Base-by-base conservation (phyloP, 2,113 vertebrate genomes). In the Sciurus niger region DNA sequence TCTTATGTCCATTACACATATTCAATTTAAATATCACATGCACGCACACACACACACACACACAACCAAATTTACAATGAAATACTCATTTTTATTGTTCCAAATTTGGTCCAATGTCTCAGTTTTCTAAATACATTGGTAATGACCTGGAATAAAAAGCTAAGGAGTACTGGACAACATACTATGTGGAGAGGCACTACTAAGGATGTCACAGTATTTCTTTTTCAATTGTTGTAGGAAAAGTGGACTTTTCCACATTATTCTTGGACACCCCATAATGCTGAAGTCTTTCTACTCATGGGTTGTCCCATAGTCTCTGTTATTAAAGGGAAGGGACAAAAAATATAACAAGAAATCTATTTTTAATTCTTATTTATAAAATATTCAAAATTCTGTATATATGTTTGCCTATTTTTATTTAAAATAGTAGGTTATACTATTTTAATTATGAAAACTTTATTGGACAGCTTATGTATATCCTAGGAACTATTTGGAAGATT, bases 401-500 rank as follows among this genome's bases (percentile, higher is more conserved):
- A 32, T 67, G 1, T 32, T 67, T 67, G 4, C 32, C 12, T 77
- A 51, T 58, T 85, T 84, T 89, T 55, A 60, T 37, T 4, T 78
- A 60, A 58, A 87, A 84, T 48, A 34, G 10, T 79, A 22, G 68
- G 1, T 70, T 79, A 4, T 89, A 67, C 53, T 46, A 67, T 77
- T 89, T 94, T 72, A 90, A 88, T 58, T 94, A 17, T 82, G 5
- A 10, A 88, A 67, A 95, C 4, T 32, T 88, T 53, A 76, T 13
- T 22, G 7, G 46, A 6, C 14, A 90, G 0, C 82, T 96, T 0
- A 48, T 84, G 55, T 58, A 68, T 48, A 1, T 68, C 13, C 1
- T n/a, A 88, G 46, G 34, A 48, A 80, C 8, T 60, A 0, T 74
- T 55, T 28, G 90, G 16, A 87, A 0, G 1, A 80, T 46, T 0